Percentiles rank a stretch among this genome's conserved stretches.
Evolutionary conservation across 2,888 invertebrate species (phyloP).

Genomic region (Eristalis pertinax): DNA sequence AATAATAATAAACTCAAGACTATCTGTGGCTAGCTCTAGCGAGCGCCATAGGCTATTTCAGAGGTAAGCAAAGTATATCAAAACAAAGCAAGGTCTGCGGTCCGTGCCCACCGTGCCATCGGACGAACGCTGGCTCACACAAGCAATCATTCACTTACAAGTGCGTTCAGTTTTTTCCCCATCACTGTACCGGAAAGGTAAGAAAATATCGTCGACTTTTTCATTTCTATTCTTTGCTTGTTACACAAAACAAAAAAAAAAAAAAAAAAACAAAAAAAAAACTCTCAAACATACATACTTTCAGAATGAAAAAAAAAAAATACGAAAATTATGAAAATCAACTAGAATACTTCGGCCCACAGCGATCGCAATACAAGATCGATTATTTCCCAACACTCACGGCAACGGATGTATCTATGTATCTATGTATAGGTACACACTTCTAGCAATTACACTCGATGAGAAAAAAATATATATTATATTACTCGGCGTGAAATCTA

Average conservation of each 20-base stretch:
- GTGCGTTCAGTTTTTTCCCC: too few relatives aligned
- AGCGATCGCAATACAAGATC: neutral
- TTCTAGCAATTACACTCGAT: constrained; percentile 14
- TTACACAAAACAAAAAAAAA: neutral
- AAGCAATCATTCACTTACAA: too few relatives aligned
- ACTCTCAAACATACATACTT: neutral
- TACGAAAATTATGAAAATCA: neutral
- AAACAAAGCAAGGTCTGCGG: too few relatives aligned
- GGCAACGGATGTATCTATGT: too few relatives aligned
- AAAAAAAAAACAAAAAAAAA: neutral
- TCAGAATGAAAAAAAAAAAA: neutral
- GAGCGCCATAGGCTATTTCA: too few relatives aligned
- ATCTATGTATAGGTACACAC: neutral
- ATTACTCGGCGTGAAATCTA: constrained; percentile 11
- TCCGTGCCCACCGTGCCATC: too few relatives aligned
- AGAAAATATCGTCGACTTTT: too few relatives aligned
- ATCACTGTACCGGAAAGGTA: too few relatives aligned
- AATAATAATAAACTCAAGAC: too few relatives aligned
- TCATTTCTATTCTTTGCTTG: neutral
- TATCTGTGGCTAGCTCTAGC: too few relatives aligned
- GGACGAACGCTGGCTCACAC: too few relatives aligned
- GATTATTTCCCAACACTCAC: constrained; percentile 31
- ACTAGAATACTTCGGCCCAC: neutral
- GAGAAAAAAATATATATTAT: constrained; percentile 3
- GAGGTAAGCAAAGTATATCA: too few relatives aligned